Base-by-base conservation (phyloP, 2,797 vertebrate genomes). In the Picus viridis region DNA sequence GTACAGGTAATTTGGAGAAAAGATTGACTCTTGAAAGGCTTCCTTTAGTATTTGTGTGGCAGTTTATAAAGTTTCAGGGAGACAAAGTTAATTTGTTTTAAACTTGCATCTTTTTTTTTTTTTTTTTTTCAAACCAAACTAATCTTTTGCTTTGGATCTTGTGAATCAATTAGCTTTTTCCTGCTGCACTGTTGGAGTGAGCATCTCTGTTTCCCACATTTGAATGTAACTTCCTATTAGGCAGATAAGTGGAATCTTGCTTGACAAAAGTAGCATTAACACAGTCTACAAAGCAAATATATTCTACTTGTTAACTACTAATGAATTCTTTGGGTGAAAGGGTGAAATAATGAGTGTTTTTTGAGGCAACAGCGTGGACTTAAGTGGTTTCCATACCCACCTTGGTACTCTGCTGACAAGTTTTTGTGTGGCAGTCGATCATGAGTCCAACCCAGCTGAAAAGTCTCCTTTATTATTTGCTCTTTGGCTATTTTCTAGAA, bases 181-280 rank as follows among this genome's bases (percentile, higher is more conserved):
- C n/a, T 62, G 0, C 27, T 16, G 19, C 10, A 1, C 7, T 45
- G 6, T 18, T 51, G 13, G 30, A 32, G 7, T 39, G n/a, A 59
- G 20, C 9, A 15, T 27, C 49, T 53, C 29, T 11, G 17, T 34
- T 73, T 77, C 10, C 19, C 22, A 4, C 18, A 57, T 84, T 45
- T 2, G 34, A 2, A 2, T 2, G 6, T 23, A 7, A 18, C 18
- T 27, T 58, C 12, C 26, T 22, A 6, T 11, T 17, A 29, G 7
- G 12, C 32, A 23, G 13, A 6, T 5, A 10, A 27, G 8, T 2
- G 2, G 47, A 57, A 17, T 53, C 29, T 16, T 63, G 20, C 34
- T 30, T 63, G n/a, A 24, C 16, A 23, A 1, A 61, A 47, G 30
- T 10, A 23, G 12, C n/a, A 12, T 14, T 49, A 36, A 27, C 7